Conservation (phyloP, 2,888 invertebrate genomes). For the Apamea epomidion region DNA sequence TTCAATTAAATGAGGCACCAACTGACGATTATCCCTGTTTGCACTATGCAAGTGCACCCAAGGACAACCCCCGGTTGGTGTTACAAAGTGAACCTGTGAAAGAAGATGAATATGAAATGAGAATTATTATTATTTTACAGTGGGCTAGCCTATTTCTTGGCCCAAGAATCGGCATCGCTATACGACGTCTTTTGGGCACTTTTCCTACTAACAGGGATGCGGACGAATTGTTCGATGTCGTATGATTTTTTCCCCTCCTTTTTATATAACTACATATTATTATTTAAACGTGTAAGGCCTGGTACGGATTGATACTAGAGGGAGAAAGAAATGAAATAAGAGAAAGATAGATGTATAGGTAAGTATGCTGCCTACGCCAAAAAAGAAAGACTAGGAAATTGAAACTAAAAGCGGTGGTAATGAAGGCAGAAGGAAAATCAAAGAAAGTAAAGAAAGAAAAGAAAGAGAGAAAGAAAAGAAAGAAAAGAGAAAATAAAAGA, state of each 20-base stretch:
- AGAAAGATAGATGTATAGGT: neutral
- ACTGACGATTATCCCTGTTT: too few relatives aligned
- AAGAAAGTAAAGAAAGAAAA: neutral
- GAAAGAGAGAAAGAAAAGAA: too few relatives aligned
- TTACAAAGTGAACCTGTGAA: slow-evolving; percentile 79
- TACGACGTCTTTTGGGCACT: neutral
- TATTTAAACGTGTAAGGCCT: too few relatives aligned
- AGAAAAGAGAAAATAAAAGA: neutral
- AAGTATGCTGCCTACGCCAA: neutral
- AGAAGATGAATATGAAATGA: neutral
- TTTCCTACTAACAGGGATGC: neutral
- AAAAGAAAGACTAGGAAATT: neutral
- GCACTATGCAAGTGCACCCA: too few relatives aligned
- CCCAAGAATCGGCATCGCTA: neutral
- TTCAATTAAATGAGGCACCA: too few relatives aligned
- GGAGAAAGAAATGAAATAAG: neutral
- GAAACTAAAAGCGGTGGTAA: neutral
- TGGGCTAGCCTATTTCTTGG: neutral
- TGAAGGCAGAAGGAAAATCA: too few relatives aligned
- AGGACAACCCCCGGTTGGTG: too few relatives aligned
- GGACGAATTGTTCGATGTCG: neutral
- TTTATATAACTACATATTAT: too few relatives aligned
- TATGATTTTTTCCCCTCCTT: neutral
- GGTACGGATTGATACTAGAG: too few relatives aligned
- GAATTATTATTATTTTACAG: neutral